phyloP scores from a whole-genome alignment of 2,113 vertebrate species.

The Numida meleagris region DNA sequence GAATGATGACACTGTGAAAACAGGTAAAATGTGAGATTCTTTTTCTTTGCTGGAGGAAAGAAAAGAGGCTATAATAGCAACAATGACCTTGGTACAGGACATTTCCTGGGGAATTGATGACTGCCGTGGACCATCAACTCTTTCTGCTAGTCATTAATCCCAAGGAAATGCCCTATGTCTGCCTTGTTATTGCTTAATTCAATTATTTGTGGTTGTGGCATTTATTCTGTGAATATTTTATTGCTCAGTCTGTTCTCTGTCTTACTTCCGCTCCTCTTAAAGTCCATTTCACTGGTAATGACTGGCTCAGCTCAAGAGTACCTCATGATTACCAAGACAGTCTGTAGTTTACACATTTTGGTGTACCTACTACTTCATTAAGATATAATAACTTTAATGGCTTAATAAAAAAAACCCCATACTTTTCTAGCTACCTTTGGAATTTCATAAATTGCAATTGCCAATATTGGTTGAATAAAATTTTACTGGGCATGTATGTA shows the following conservation, averaged over 20 bases:
- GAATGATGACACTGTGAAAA: constrained; percentile 24
- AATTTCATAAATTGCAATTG: constrained; percentile 17
- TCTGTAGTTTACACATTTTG: neutral
- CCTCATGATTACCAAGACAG: neutral
- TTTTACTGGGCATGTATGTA: neutral
- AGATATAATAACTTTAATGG: neutral
- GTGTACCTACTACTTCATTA: constrained; percentile 22
- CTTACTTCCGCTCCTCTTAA: constrained; percentile 21
- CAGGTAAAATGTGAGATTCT: constrained; percentile 27
- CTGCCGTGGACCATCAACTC: constrained; percentile 31
- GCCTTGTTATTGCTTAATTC: constrained; percentile 62
- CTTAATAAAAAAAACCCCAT: constrained; percentile 12
- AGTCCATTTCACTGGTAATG: neutral
- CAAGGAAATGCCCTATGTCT: constrained; percentile 50
- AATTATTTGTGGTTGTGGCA: constrained; percentile 61
- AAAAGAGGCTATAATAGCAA: constrained; percentile 7
- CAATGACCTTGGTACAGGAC: constrained; percentile 50
- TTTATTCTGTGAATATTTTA: constrained; percentile 69
- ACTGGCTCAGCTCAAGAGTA: neutral
- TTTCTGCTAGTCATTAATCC: constrained; percentile 41
- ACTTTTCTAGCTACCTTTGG: constrained; percentile 1
- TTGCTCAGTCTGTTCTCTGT: constrained; percentile 39
- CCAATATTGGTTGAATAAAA: neutral
- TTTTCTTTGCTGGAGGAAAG: neutral
- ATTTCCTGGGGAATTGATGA: constrained; percentile 54